Evolutionary conservation across 2,113 vertebrate genomes (phyloP).

Genomic region (Datnioides undecimradiatus): DNA sequence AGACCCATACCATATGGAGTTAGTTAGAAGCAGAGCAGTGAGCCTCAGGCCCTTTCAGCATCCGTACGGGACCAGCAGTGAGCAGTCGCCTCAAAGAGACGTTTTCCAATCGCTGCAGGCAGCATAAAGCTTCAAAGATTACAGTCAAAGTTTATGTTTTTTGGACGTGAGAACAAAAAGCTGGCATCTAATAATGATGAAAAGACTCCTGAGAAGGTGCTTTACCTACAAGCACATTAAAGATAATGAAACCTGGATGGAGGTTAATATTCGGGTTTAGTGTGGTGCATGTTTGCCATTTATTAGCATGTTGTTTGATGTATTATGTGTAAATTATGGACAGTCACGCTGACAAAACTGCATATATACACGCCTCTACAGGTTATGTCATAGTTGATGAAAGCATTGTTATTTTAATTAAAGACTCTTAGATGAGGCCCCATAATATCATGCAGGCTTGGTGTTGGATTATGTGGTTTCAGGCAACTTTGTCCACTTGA

Average conservation of each 20-base stretch:
- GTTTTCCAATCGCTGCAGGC: slow-evolving; percentile 62
- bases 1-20: slow-evolving; percentile 77
- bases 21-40: slow-evolving; percentile 70
- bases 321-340: not conserved
- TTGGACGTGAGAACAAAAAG: slow-evolving; percentile 67
- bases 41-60: slow-evolving; percentile 64
- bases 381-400: too few relatives aligned
- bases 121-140: slow-evolving; percentile 75
- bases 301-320: not conserved
- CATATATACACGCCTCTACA: too few relatives aligned
- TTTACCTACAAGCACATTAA: slow-evolving; percentile 13
- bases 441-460: too few relatives aligned
- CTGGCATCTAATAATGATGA: slow-evolving; percentile 61
- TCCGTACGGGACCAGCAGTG: slow-evolving; percentile 53
- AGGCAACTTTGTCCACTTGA: slow-evolving; percentile 26
- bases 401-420: too few relatives aligned
- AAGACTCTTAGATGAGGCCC: too few relatives aligned
- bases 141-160: slow-evolving; percentile 73
- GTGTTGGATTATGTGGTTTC: too few relatives aligned
- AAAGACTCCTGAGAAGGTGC: slow-evolving; percentile 55
- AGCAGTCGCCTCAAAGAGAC: slow-evolving; percentile 61
- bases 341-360: not conserved
- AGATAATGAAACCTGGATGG: not conserved
- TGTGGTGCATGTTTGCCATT: slow-evolving; percentile 10
- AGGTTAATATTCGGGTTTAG: slow-evolving; percentile 16